Evolutionary conservation across 2,797 vertebrate species (phyloP).

Genomic region (Atherinosoma microstoma): DNA sequence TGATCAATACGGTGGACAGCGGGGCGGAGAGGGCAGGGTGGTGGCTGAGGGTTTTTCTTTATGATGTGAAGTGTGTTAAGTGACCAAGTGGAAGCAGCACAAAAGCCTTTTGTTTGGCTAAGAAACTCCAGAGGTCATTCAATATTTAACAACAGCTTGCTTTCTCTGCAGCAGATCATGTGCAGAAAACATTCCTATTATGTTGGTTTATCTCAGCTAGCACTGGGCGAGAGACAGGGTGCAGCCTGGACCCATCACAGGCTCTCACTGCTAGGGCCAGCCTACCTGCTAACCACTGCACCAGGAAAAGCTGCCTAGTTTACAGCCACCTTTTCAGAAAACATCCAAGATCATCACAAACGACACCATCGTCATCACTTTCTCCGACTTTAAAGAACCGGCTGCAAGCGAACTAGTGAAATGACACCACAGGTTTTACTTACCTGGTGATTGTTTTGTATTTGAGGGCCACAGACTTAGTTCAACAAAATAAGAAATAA

Average conservation of each 20-base stretch:
- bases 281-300: too few relatives aligned
- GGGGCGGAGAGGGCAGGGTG: slow-evolving; percentile 37
- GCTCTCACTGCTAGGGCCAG: neutral
- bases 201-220: slow-evolving; percentile 5
- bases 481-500: too few relatives aligned
- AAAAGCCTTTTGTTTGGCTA: slow-evolving; percentile 63
- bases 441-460: too few relatives aligned
- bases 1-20: slow-evolving; percentile 29
- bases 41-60: slow-evolving; percentile 30
- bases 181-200: neutral
- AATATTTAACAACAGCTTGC: slow-evolving; percentile 69
- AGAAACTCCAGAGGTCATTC: slow-evolving; percentile 55
- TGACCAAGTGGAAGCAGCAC: slow-evolving; percentile 65
- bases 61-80: slow-evolving; percentile 58
- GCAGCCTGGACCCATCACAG: neutral
- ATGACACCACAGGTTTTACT: neutral
- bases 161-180: slow-evolving; percentile 32
- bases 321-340: too few relatives aligned
- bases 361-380: neutral
- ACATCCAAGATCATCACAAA: too few relatives aligned
- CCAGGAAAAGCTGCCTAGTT: neutral
- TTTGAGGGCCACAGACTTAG: too few relatives aligned
- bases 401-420: neutral
- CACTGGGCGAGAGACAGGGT: neutral
- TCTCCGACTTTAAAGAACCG: neutral